Conservation (phyloP, 1,140 invertebrate species). For the Mercenaria mercenaria region DNA sequence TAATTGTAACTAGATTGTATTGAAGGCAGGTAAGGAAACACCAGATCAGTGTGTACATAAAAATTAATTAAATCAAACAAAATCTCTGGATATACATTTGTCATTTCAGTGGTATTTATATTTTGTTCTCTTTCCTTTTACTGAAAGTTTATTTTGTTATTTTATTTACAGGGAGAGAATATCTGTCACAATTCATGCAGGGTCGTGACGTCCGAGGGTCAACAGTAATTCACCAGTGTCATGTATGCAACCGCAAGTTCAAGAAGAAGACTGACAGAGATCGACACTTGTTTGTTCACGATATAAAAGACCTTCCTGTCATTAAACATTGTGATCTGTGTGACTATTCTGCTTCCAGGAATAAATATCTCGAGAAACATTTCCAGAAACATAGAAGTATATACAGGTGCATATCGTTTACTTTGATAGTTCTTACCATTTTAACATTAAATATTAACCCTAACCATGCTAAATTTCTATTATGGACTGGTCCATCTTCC, state of each 20-base stretch:
- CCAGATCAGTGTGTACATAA: too few species aligned
- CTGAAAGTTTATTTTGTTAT: too few species aligned
- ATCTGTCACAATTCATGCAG: conserved; percentile 80
- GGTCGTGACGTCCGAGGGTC: conserved; percentile 65
- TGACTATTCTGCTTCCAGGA: conserved; percentile 82
- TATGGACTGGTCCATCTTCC: too few species aligned
- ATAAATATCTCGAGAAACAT: conserved; percentile 84
- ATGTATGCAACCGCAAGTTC: conserved; percentile 86
- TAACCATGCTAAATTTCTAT: too few species aligned
- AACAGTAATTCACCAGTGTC: conserved; percentile 85
- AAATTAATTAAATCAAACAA: too few species aligned
- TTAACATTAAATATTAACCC: background rate
- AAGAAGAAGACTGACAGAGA: conserved; percentile 86
- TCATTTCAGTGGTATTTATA: too few species aligned
- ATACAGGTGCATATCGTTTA: conserved; percentile 76
- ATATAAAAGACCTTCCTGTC: conserved; percentile 81
- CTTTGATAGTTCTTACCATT: background rate
- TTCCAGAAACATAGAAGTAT: conserved; percentile 84
- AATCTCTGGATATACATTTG: too few species aligned
- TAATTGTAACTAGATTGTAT: too few species aligned
- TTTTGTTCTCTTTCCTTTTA: too few species aligned
- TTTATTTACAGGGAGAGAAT: conserved; percentile 69
- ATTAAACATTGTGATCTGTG: conserved; percentile 83
- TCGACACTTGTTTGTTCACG: conserved; percentile 85
- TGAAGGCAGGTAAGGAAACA: too few species aligned